Percentiles rank a stretch among this genome's conserved stretches.
These are phyloP conservation scores for Xiphophorus birchmanni DNA, from an alignment of 2,797 vertebrate genomes.

Conservation along the genomic window DNA sequence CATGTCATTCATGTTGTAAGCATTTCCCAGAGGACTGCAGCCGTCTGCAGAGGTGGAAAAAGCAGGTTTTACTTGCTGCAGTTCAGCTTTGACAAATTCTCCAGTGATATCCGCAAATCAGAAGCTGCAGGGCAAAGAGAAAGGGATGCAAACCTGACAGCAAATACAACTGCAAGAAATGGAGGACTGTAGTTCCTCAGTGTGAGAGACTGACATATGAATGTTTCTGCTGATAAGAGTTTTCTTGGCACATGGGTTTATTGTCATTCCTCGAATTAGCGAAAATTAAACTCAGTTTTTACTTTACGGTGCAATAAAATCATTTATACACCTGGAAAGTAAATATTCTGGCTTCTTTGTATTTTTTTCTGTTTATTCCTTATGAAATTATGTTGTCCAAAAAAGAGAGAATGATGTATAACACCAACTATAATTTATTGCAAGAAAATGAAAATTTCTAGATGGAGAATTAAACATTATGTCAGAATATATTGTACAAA, in stretches of 20 bases:
- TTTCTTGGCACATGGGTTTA: not conserved
- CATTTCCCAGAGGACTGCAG: too few relatives aligned
- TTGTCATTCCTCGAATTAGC: not conserved
- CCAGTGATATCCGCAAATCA: too few relatives aligned
- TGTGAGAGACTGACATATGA: not conserved
- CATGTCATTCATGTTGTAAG: too few relatives aligned
- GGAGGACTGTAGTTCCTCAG: not conserved
- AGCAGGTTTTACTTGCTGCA: too few relatives aligned
- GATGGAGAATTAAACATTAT: too few relatives aligned
- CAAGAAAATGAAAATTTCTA: too few relatives aligned
- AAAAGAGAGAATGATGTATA: not conserved
- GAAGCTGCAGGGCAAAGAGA: not conserved
- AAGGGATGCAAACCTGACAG: not conserved
- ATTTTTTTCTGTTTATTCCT: not conserved
- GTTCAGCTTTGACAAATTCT: too few relatives aligned
- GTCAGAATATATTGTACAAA: too few relatives aligned
- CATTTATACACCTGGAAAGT: not conserved
- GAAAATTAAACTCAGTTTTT: not conserved
- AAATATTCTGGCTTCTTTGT: not conserved
- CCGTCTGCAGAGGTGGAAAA: too few relatives aligned
- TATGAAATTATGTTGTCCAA: not conserved
- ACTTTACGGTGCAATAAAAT: not conserved
- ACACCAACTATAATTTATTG: too few relatives aligned
- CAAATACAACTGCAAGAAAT: not conserved
- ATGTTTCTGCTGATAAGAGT: not conserved